phyloP scores from a whole-genome alignment of 2,888 invertebrate species.

The Tromatobia lineatoria region DNA sequence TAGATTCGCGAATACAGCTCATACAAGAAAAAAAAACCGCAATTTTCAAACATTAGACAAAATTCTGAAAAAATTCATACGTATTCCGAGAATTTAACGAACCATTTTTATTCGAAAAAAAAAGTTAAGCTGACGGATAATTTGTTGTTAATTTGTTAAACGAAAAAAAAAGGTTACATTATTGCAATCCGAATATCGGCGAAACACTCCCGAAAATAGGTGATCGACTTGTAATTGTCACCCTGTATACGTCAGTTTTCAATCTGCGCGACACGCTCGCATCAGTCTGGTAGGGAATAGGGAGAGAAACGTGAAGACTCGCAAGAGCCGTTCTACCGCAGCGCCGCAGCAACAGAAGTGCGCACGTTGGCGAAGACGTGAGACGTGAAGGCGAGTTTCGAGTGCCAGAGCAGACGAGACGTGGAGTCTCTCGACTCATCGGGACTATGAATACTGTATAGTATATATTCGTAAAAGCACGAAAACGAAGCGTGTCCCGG shows the following conservation, averaged over 20 bases:
- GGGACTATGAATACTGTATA: conserved; percentile 46
- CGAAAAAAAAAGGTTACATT: too few species aligned
- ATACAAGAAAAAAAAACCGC: too few species aligned
- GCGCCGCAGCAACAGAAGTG: not conserved
- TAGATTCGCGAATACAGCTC: too few species aligned
- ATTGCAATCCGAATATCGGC: too few species aligned
- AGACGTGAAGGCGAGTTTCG: conserved; percentile 12
- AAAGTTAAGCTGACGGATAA: too few species aligned
- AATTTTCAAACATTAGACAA: too few species aligned
- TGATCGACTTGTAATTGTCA: not conserved
- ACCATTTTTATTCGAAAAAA: too few species aligned
- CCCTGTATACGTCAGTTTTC: conserved; percentile 22
- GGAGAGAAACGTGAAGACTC: conserved; percentile 23
- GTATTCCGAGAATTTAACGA: too few species aligned
- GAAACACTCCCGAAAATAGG: not conserved
- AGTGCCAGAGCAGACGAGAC: conserved; percentile 31
- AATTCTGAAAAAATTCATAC: too few species aligned
- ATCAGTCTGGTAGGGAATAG: conserved; percentile 6
- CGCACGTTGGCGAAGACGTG: not conserved
- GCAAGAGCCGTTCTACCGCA: conserved; percentile 28
- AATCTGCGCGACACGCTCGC: conserved; percentile 33
- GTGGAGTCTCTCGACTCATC: conserved; percentile 46
- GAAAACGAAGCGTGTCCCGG: conserved; percentile 58
- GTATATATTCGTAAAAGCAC: conserved; percentile 45
- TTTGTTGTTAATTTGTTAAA: too few species aligned